Evolutionary conservation across 2,888 invertebrate species (phyloP), one percentile per base, ranked within the genome.

Genomic region (Merodon equestris): DNA sequence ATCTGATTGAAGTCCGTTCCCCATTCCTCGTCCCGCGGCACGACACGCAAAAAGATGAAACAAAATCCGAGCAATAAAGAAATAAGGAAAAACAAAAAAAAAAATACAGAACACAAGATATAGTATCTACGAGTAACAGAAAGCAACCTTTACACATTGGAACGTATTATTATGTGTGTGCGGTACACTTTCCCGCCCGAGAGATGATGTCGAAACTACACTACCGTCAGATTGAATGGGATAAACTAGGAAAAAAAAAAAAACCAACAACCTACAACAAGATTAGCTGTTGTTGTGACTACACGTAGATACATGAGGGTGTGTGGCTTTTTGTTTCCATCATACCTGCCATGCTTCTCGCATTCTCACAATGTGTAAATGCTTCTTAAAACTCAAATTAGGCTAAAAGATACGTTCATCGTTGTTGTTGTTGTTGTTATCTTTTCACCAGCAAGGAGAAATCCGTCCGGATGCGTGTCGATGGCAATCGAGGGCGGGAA

Each of bases 41-140:
- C 36, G 36, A 38, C 38, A 42, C 53, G 45, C 40, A 68, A 70
- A 54, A 61, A 40, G 60, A 60, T 61, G 70, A 70, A 70, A 70
- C 47, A 13, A 61, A 61, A 70, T 70, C 61, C 61, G 27, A 66
- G 27, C 13, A 48, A 54, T 15, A 13, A 27, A 9, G 45, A 10
- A 47, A 27, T 7, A 27, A 40, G n/a, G 40, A 3, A n/a, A n/a
- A 40, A 10, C 3, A 40, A 40, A 40, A 40, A 40, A 40, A 10
- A 9, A 40, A 36, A 10, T 36, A 7, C 36, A 7, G 36, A 36
- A 36, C 36, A 10, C 10, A 7, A 10, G 5, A 36, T 36, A 9
- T 36, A 36, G 10, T 10, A 9, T 36, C 10, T 9, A n/a, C n/a
- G 40, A 9, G 40, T 40, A 40, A n/a, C 10, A 40, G 42, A 57